phyloP scores from a whole-genome alignment of 2,797 vertebrate species.

The Apogon hyalosoma region DNA sequence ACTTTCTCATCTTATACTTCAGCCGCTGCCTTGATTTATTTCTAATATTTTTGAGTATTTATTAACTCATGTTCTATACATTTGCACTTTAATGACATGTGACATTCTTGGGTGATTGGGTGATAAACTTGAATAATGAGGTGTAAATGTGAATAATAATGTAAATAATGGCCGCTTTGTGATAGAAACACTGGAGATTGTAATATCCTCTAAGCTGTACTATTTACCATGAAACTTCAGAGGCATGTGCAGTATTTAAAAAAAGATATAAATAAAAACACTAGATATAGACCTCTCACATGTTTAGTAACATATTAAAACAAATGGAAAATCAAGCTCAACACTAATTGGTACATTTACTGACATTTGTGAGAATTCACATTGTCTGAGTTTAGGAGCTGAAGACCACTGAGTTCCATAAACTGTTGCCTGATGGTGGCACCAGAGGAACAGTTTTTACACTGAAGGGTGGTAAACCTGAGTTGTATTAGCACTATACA shows the following conservation, averaged over 20 bases:
- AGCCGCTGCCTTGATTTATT: conserved; percentile 42
- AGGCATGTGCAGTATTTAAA: too few relatives aligned
- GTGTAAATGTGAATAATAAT: background rate
- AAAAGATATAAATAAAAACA: too few relatives aligned
- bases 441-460: conserved; percentile 38
- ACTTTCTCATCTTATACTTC: background rate
- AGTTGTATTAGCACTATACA: background rate
- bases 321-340: too few relatives aligned
- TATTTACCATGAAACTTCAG: background rate
- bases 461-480: background rate
- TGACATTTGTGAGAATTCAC: too few relatives aligned
- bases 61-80: background rate
- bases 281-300: too few relatives aligned
- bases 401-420: background rate
- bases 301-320: too few relatives aligned
- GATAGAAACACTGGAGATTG: background rate
- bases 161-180: conserved; percentile 12
- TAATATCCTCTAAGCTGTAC: conserved; percentile 5
- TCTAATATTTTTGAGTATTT: too few relatives aligned
- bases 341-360: too few relatives aligned
- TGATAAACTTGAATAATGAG: conserved; percentile 8
- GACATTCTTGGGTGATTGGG: conserved; percentile 2
- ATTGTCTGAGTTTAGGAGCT: background rate
- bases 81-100: conserved; percentile 11
- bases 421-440: conserved; percentile 57